These are phyloP conservation scores for Pedetes capensis DNA, from an alignment of 2,113 vertebrate genomes.

Conservation along the genomic window DNA sequence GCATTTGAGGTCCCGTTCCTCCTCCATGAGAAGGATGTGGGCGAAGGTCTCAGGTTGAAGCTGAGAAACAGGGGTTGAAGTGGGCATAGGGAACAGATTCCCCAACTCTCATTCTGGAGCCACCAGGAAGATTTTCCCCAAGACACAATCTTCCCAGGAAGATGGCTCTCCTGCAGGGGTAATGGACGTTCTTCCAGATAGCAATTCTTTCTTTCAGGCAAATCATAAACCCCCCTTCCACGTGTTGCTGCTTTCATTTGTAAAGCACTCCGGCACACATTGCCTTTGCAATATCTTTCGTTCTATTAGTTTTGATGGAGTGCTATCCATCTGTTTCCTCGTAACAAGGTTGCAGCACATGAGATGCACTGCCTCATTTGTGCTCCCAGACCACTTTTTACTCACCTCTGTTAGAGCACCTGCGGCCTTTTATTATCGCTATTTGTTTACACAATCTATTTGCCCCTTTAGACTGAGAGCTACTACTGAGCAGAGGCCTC, in stretches of 20 bases:
- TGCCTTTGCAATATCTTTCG: not conserved
- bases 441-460: slow-evolving; percentile 33
- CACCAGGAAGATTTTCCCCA: not conserved
- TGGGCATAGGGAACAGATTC: not conserved
- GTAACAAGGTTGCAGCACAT: not conserved
- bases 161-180: no score
- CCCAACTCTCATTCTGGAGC: not conserved
- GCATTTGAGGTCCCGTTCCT: not conserved
- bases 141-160: no score
- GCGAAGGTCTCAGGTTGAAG: not conserved
- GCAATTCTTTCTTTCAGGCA: not conserved
- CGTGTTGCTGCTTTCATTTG: not conserved
- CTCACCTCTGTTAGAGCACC: not conserved
- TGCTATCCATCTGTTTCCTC: not conserved
- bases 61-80: not conserved
- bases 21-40: not conserved
- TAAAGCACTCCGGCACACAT: not conserved
- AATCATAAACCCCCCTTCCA: not conserved
- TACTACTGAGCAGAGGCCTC: not conserved
- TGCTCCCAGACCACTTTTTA: not conserved
- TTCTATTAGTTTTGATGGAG: slow-evolving; percentile 13
- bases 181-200: not conserved
- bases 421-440: not conserved
- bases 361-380: not conserved
- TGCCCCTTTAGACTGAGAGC: not conserved